These are phyloP conservation scores for Mesoclemmys tuberculata DNA, from an alignment of 2,113 vertebrate species.

Conservation along the genomic window DNA sequence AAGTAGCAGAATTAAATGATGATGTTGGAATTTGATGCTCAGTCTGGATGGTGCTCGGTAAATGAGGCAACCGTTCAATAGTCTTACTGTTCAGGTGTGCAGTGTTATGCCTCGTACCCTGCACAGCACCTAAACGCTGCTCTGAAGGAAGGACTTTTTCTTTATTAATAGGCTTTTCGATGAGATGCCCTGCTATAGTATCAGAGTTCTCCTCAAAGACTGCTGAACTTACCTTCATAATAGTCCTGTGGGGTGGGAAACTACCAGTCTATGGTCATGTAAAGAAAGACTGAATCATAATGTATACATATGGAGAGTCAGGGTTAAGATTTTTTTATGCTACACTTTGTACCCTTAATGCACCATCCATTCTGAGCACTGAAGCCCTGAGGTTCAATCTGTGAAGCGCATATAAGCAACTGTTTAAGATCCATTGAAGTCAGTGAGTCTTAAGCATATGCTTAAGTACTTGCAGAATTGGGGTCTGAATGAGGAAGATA, in stretches of 20 bases:
- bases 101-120: neutral
- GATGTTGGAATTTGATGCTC: neutral
- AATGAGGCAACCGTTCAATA: neutral
- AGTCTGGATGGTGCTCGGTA: neutral
- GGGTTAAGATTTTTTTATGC: neutral
- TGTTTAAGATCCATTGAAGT: neutral
- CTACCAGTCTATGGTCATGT: neutral
- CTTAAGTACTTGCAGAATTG: neutral
- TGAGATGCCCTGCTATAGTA: neutral
- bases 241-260: neutral
- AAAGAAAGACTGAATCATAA: conserved; percentile 23
- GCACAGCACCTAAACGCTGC: neutral
- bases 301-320: accelerated
- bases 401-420: accelerated
- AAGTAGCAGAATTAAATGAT: neutral
- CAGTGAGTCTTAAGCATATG: neutral
- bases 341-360: neutral
- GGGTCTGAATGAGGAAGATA: neutral
- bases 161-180: accelerated
- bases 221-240: neutral
- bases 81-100: neutral
- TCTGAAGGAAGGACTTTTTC: neutral
- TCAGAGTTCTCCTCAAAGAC: neutral
- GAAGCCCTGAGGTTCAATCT: neutral
- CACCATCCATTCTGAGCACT: neutral